Percentiles rank a stretch among this genome's conserved stretches.
These are phyloP conservation scores for Petrophora chlorosata DNA, from an alignment of 2,888 invertebrate species.

Conservation along the genomic window DNA sequence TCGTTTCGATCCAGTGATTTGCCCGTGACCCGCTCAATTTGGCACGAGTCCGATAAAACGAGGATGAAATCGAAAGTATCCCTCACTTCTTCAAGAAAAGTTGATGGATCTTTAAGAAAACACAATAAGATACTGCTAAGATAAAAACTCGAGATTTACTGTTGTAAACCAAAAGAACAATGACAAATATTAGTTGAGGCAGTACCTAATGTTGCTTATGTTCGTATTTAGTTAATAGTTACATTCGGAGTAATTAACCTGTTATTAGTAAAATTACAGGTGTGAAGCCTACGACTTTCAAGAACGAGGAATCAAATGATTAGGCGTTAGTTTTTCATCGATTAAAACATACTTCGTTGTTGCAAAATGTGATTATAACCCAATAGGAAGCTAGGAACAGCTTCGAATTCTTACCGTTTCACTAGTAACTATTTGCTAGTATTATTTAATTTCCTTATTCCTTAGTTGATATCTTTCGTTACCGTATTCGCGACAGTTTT, in stretches of 20 bases:
- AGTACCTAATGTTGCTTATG: not conserved
- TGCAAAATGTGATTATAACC: not conserved
- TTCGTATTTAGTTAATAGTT: not conserved
- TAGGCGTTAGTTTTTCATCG: not conserved
- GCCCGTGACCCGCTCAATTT: conserved; percentile 56
- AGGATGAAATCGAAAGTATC: conserved; percentile 51
- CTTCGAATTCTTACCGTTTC: conserved; percentile 14
- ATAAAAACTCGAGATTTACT: too few species aligned
- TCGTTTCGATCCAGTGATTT: conserved; percentile 56
- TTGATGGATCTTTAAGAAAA: too few species aligned
- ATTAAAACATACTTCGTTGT: conserved; percentile 5
- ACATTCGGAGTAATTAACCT: not conserved
- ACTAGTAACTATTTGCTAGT: conserved; percentile 13
- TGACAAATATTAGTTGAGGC: too few species aligned
- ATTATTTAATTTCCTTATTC: conserved; percentile 28
- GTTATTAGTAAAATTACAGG: not conserved
- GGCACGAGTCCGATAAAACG: conserved; percentile 49
- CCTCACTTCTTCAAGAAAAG: too few species aligned
- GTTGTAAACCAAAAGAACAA: too few species aligned
- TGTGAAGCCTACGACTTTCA: not conserved
- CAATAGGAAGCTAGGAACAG: conserved; percentile 14
- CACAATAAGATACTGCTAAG: too few species aligned
- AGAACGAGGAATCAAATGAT: not conserved
- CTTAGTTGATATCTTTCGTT: conserved; percentile 25
- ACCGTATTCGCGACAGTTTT: conserved; percentile 27